A percentile compares a stretch with the other conserved stretches of the same genome.
Conservation (phyloP, 2,113 vertebrate species). For the Dendrocopos noguchii region DNA sequence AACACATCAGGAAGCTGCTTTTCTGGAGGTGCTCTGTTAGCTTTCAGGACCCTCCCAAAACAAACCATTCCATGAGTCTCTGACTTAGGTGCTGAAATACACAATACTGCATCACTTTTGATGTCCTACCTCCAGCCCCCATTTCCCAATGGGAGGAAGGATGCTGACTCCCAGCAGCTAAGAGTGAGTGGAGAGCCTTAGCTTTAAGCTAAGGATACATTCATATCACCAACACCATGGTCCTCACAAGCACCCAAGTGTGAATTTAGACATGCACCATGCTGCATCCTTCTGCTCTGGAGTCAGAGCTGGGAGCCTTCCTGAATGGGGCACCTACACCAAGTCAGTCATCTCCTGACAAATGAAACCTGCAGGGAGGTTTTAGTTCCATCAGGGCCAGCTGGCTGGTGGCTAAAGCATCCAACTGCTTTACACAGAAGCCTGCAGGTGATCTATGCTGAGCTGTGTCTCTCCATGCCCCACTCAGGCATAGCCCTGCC, state of each 20-base stretch:
- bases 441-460: neutral
- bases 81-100: neutral
- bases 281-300: slow-evolving; percentile 25
- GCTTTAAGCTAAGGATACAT: neutral
- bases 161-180: neutral
- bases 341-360: slow-evolving; percentile 27
- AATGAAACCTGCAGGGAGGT: neutral
- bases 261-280: neutral
- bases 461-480: neutral
- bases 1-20: no score
- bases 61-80: no score
- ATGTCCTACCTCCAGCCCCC: neutral
- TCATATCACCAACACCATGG: neutral
- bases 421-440: neutral
- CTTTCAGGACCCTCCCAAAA: no score
- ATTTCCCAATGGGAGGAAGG: neutral
- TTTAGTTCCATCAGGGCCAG: slow-evolving; percentile 16
- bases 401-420: neutral
- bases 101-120: neutral
- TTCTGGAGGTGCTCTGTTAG: no score
- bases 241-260: neutral
- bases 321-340: slow-evolving; percentile 20
- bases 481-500: neutral
- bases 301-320: slow-evolving; percentile 43
- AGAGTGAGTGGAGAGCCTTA: neutral